Evolutionary conservation across 2,888 invertebrate genomes (phyloP).

Genomic region (Dermolepida albohirtum): DNA sequence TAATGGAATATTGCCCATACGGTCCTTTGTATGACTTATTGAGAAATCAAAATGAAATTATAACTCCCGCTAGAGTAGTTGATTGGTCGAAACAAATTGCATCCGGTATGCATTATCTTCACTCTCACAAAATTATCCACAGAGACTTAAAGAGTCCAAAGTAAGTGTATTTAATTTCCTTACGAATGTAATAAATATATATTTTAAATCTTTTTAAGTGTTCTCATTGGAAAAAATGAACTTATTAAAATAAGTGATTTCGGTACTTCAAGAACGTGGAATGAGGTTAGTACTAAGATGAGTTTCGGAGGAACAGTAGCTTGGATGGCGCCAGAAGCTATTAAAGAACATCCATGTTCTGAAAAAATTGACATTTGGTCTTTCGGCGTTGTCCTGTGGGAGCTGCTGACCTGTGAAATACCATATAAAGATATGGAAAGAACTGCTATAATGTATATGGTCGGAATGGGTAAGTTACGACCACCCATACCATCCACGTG

Average conservation of each 20-base stretch:
- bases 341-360: slow-evolving; percentile 95
- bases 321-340: slow-evolving; percentile 99
- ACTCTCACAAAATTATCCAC: slow-evolving; percentile 96
- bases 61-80: slow-evolving; percentile 87
- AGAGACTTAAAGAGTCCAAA: slow-evolving; percentile 99
- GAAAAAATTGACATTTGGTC: slow-evolving; percentile 99
- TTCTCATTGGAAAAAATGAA: slow-evolving; percentile 79
- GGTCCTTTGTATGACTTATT: slow-evolving; percentile 95
- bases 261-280: slow-evolving; percentile 95
- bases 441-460: slow-evolving; percentile 98
- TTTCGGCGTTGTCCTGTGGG: slow-evolving; percentile 98
- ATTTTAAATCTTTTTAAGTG: slow-evolving; percentile 67
- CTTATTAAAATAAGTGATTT: slow-evolving; percentile 97
- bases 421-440: slow-evolving; percentile 96
- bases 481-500: slow-evolving; percentile 92
- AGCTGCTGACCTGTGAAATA: slow-evolving; percentile 92
- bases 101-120: slow-evolving; percentile 95
- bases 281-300: slow-evolving; percentile 96
- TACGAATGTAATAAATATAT: not conserved
- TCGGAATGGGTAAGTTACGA: slow-evolving; percentile 92
- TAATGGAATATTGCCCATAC: slow-evolving; percentile 98
- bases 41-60: slow-evolving; percentile 81
- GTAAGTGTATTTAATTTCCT: slow-evolving; percentile 71
- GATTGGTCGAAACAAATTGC: slow-evolving; percentile 97
- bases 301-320: slow-evolving; percentile 98